phyloP scores from a whole-genome alignment of 2,797 vertebrate species.

The Mormyrops boulengeri region DNA sequence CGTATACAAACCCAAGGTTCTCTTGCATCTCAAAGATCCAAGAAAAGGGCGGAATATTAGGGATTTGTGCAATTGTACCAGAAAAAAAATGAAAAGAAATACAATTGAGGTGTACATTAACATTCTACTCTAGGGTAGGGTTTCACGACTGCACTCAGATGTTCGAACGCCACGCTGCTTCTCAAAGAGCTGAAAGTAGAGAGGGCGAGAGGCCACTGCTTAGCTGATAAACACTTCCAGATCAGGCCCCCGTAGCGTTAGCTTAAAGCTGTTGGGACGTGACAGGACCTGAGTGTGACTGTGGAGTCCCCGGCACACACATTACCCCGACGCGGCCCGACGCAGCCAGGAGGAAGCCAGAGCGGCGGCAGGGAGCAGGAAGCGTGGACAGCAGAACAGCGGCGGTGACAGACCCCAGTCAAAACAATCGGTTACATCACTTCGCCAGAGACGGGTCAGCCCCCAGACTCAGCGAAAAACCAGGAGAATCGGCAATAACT shows the following conservation, averaged over 20 bases:
- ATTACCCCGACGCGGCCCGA: not conserved
- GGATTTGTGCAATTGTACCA: not conserved
- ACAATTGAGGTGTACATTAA: not conserved
- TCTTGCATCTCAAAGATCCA: not conserved
- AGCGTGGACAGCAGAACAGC: constrained; percentile 5
- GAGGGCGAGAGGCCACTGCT: not conserved
- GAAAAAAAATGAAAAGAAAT: not conserved
- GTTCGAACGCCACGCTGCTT: not conserved
- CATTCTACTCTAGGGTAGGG: not conserved
- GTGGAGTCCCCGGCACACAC: not conserved
- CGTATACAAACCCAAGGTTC: not conserved
- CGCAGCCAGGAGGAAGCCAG: not conserved
- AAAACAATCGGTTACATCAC: not conserved
- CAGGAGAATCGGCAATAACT: not conserved
- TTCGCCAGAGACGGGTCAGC: not conserved
- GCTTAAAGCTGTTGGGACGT: not conserved
- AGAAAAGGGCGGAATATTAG: not conserved
- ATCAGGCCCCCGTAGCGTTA: not conserved
- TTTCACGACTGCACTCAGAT: not conserved
- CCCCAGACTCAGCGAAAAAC: not conserved
- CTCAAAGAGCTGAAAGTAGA: not conserved
- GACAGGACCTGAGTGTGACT: not conserved
- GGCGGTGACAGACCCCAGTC: not conserved
- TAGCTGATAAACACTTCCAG: constrained; percentile 16
- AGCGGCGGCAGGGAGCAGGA: not conserved